A percentile compares a stretch with the other conserved stretches of the same genome.
These are phyloP conservation scores for Propithecus coquereli DNA, from an alignment of 2,113 vertebrate genomes.

Conservation along the genomic window DNA sequence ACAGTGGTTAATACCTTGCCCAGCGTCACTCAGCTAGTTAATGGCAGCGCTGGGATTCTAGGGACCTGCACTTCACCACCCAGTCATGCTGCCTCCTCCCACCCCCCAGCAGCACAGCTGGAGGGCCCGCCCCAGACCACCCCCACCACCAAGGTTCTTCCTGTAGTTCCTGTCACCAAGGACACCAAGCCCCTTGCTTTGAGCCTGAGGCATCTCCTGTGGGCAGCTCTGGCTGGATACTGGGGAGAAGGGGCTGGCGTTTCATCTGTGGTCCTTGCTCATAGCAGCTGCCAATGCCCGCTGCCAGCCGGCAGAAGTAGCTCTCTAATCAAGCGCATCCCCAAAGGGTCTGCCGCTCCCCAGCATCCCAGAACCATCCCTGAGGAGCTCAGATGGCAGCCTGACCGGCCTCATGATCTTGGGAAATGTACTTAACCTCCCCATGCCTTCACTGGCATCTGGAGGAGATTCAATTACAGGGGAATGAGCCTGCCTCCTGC, in stretches of 20 bases:
- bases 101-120: not conserved
- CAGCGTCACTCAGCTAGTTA: not conserved
- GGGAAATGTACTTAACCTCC: not conserved
- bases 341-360: not conserved
- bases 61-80: not conserved
- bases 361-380: not conserved
- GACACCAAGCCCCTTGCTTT: not conserved
- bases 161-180: not conserved
- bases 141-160: not conserved
- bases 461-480: conserved; percentile 46
- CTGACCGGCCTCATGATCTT: not conserved
- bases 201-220: not conserved
- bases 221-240: not conserved
- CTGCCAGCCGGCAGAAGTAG: not conserved
- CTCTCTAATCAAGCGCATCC: not conserved
- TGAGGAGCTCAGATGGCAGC: not conserved
- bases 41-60: not conserved
- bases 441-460: conserved; percentile 8
- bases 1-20: not conserved
- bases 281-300: not conserved
- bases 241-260: not conserved
- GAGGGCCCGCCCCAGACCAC: not conserved
- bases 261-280: not conserved
- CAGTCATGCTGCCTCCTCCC: not conserved
- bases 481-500: conserved; percentile 14